Evolutionary conservation across 2,888 invertebrate species (phyloP), one percentile per base, ranked within the genome.

Genomic region (Pterobdella sp.): DNA sequence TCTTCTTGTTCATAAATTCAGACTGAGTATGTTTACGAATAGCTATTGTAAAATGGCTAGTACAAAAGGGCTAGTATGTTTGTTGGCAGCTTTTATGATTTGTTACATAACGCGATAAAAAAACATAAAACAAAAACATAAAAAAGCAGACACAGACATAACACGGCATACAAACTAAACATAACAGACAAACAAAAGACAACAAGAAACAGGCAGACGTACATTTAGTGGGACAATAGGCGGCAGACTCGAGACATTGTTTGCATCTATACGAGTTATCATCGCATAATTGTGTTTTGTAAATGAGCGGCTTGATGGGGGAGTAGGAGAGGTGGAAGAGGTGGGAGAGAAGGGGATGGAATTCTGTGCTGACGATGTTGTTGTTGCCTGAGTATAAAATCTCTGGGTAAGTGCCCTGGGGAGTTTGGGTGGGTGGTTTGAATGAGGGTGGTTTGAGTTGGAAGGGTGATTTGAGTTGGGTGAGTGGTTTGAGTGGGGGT

Each of bases 361-460:
- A 79, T 18, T 81, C 80, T 0, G 79, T 76, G 73, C 82, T 82
- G 3, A 80, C 79, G 36, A 82, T 79, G 68, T 78, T 79, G 77
- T 82, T 82, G 31, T 77, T 60, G 18, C 56, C 68, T 14, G 74
- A 73, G n/a, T 72, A 36, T 69, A 78, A 56, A n/a, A 66, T 65
- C 36, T 77, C 76, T 1, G 77, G 78, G 64, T 76, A 78, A 1
- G 78, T 78, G 35, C 77, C 77, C 78, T 78, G 72, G 34, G 72
- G 74, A 34, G 70, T 42, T 36, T n/a, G 31, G 22, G 10, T 14
- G 22, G 67, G 22, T n/a, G n/a, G n/a, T n/a, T n/a, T n/a, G n/a
- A n/a, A n/a, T n/a, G n/a, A n/a, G 67, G 34, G 67, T 29, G 67
- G 35, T 31, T 4, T 34, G 35, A 56, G 10, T 18, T 26, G 7